These are phyloP conservation scores for Trisateles emortualis DNA, from an alignment of 2,888 invertebrate species.

Conservation along the genomic window DNA sequence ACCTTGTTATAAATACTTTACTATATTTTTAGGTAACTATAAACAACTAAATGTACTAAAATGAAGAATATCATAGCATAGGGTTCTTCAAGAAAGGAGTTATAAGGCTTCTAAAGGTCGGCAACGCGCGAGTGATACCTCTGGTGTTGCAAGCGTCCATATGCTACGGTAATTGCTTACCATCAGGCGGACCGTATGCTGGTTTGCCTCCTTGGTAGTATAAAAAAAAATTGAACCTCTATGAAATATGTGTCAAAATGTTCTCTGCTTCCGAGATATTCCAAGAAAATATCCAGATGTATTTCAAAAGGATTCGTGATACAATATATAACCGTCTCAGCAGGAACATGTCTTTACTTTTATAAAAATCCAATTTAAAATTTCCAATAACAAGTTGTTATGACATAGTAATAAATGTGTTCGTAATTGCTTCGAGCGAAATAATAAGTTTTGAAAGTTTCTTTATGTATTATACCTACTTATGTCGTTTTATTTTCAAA, in stretches of 20 bases:
- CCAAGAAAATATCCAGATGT: constrained; percentile 21
- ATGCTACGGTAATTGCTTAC: too few relatives aligned
- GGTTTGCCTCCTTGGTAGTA: too few relatives aligned
- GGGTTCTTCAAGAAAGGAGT: too few relatives aligned
- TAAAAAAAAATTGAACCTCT: background rate
- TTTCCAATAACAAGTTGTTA: constrained; percentile 31
- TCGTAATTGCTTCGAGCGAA: constrained; percentile 23
- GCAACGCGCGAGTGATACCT: too few relatives aligned
- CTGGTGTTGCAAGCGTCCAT: too few relatives aligned
- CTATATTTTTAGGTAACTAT: too few relatives aligned
- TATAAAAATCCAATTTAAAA: constrained; percentile 31
- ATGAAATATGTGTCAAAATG: background rate
- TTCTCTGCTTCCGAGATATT: constrained; percentile 9
- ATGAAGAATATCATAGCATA: too few relatives aligned
- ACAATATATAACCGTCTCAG: constrained; percentile 7
- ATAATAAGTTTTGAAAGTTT: constrained; percentile 4
- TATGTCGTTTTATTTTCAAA: background rate
- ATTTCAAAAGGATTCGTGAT: constrained; percentile 11
- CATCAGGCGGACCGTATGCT: too few relatives aligned
- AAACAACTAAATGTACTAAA: too few relatives aligned
- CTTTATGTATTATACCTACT: background rate
- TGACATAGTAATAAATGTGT: constrained; percentile 30
- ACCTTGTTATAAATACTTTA: too few relatives aligned
- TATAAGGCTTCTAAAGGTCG: too few relatives aligned
- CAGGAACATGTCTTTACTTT: constrained; percentile 20